Conservation (phyloP, 2,113 vertebrate species). For the Progne subis region DNA sequence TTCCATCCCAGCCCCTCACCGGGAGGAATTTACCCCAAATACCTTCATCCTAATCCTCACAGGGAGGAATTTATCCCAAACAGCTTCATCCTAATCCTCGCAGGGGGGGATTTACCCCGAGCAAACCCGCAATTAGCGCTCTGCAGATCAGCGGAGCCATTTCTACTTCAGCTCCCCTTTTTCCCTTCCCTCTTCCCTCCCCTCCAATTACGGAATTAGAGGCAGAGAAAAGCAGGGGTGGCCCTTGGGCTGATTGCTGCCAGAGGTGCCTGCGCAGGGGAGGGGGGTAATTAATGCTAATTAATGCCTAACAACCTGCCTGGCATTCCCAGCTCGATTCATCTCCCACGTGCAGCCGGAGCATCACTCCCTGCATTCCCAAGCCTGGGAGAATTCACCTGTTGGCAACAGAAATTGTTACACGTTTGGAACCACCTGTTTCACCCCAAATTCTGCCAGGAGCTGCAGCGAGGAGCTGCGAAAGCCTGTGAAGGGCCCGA, state of each 20-base stretch:
- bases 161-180: not conserved
- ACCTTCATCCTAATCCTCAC: not conserved
- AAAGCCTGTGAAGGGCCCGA: not conserved
- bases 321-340: not conserved
- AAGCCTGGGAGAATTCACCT: not conserved
- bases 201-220: constrained; percentile 26
- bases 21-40: not conserved
- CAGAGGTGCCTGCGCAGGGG: not conserved
- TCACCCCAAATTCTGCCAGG: not conserved
- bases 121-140: not conserved
- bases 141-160: not conserved
- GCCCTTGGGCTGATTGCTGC: constrained; percentile 37
- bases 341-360: not conserved
- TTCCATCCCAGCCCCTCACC: not conserved
- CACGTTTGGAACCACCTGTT: not conserved
- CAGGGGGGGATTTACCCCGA: not conserved
- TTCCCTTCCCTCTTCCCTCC: constrained; percentile 1
- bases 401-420: not conserved
- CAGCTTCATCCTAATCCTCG: not conserved
- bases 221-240: constrained; percentile 27
- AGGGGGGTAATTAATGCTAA: constrained; percentile 41
- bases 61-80: not conserved
- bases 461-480: not conserved
- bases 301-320: not conserved
- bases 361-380: not conserved